phyloP scores from a whole-genome alignment of 2,888 invertebrate genomes.

The Neelides folsomi region DNA sequence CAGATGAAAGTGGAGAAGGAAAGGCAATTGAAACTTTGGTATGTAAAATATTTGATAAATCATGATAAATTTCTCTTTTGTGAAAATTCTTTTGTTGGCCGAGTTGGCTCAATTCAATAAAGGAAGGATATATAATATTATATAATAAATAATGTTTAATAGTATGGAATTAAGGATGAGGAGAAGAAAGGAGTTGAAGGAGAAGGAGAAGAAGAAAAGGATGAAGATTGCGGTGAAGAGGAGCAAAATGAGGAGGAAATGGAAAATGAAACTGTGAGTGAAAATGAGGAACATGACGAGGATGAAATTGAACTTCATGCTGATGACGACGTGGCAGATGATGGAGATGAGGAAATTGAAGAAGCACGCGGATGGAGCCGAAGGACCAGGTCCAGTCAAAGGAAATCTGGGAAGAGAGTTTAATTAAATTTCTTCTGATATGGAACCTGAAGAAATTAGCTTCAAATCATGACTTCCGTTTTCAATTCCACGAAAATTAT shows the following conservation, averaged over 20 bases:
- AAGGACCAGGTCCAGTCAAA: conserved; percentile 18
- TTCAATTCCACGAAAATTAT: too few relatives aligned
- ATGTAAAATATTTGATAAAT: neutral
- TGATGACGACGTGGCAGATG: conserved; percentile 18
- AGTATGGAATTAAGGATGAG: too few relatives aligned
- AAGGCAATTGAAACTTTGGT: conserved; percentile 1
- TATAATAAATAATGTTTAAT: too few relatives aligned
- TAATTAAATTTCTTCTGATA: too few relatives aligned
- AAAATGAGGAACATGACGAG: conserved; percentile 29
- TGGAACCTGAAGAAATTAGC: too few relatives aligned
- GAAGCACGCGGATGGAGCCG: conserved; percentile 20
- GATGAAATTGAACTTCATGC: conserved; percentile 33
- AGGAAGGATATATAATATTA: neutral
- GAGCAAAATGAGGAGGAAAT: conserved; percentile 2
- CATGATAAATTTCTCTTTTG: neutral
- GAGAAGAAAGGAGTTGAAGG: neutral
- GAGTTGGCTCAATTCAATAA: neutral
- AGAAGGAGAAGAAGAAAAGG: conserved; percentile 3
- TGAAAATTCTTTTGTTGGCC: neutral
- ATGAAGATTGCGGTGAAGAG: neutral
- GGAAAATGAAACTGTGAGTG: conserved; percentile 3
- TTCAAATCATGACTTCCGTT: too few relatives aligned
- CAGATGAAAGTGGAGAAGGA: neutral
- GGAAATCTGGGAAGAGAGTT: conserved; percentile 4
- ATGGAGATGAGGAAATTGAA: conserved; percentile 10